Base-by-base conservation (phyloP, 2,797 vertebrate species). In the Hippoglossus hippoglossus region DNA sequence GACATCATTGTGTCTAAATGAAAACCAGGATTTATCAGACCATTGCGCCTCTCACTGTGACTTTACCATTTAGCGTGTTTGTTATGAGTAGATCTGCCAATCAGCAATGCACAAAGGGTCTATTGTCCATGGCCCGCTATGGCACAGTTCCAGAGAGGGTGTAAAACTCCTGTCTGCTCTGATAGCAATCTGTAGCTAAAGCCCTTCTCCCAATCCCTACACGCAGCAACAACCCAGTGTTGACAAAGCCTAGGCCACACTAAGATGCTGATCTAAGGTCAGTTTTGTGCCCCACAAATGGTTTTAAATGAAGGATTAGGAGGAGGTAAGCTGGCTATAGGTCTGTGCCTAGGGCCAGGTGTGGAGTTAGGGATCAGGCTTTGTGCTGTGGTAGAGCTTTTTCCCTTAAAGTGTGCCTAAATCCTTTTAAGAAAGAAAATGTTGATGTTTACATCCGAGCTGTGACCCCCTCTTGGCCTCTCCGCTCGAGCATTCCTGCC, bases 391-490 rank as follows among this genome's bases (percentile, higher is more conserved):
- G 81, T 81, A 71, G 83, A 87, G 86, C 83, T 79, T 86, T 87
- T 85, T 86, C 71, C 81, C 88, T 91, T 92, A 85, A 93, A 93
- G 93, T 91, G 86, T 89, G 84, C 80, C 90, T 77, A 89, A 94
- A 90, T 92, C 92, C 91, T 88, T 94, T 94, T 90, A 89, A 91
- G 90, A 93, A 92, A 93, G 92, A 94, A 93, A 94, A 94, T 92
- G 87, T 94, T 94, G 92, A 94, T 95, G 92, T 94, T 94, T 94
- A 95, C 93, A 94, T 94, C 92, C 92, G 94, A 79, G 83, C 81
- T 53, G 80, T 94, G 93, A 94, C 94, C 94, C 89, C 81, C 75
- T 87, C 86, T 84, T 92, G 92, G 85, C 93, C 94, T 93, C 85
- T 84, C 60, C 34, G 71, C 87, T 87, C 87, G 64, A 81, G 91